Conservation (phyloP, 1,140 invertebrate species). For the Calephelis nemesis region DNA sequence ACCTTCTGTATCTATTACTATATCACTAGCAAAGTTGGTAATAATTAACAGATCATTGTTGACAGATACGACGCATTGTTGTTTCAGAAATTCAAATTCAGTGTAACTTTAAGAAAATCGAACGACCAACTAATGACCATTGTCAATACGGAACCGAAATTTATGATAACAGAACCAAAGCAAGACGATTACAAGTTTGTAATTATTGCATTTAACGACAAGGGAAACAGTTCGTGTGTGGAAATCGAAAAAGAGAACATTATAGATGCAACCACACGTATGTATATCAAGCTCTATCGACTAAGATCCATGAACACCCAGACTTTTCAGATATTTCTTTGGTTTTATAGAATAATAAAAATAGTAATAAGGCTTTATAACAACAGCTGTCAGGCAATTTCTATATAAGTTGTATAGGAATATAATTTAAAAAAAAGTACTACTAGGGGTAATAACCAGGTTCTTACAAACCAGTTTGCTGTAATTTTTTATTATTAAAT, state of each 20-base stretch:
- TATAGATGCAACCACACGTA: constrained; percentile 47
- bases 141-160: constrained; percentile 56
- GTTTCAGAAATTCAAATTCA: constrained; percentile 68
- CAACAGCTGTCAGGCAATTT: no score
- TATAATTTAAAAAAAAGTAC: no score
- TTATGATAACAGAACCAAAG: constrained; percentile 58
- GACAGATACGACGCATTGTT: constrained; percentile 16
- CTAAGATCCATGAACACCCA: neutral
- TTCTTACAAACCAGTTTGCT: no score
- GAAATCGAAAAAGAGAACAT: constrained; percentile 56
- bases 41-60: no score
- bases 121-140: constrained; percentile 53
- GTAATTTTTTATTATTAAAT: no score
- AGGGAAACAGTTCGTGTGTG: constrained; percentile 58
- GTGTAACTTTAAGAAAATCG: constrained; percentile 40
- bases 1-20: no score
- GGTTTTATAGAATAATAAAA: no score
- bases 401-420: no score
- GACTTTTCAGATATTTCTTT: neutral
- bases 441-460: no score
- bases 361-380: no score
- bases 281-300: constrained; percentile 19
- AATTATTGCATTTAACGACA: constrained; percentile 61
- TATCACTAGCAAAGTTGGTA: no score
- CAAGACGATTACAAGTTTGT: constrained; percentile 58